Percentiles rank a stretch among this genome's conserved stretches.
These are phyloP conservation scores for Drosophila micromelanica DNA, from an alignment of 1,140 invertebrate genomes.

Conservation along the genomic window DNA sequence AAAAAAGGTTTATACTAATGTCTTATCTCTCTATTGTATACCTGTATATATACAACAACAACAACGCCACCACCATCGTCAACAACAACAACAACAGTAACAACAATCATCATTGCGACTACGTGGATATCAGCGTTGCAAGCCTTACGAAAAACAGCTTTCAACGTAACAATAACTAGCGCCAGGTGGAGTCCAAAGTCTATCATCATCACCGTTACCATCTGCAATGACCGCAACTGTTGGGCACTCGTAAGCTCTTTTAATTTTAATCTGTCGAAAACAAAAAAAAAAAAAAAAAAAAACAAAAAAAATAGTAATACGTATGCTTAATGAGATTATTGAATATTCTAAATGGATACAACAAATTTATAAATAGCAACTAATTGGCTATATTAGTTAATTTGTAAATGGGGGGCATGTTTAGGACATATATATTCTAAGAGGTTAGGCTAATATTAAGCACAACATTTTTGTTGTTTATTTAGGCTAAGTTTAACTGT, in stretches of 20 bases:
- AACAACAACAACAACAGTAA: slow-evolving; percentile 27
- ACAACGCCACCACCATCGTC: slow-evolving; percentile 28
- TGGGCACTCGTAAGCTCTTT: slow-evolving; percentile 71
- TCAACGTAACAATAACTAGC: not conserved
- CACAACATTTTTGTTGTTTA: slow-evolving; percentile 44
- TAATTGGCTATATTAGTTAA: slow-evolving; percentile 53
- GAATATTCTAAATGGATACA: slow-evolving; percentile 28
- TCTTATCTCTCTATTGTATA: slow-evolving; percentile 82
- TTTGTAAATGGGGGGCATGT: slow-evolving; percentile 19
- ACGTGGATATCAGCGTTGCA: slow-evolving; percentile 15
- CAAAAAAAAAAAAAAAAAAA: slow-evolving; percentile 20
- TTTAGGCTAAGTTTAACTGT: slow-evolving; percentile 65
- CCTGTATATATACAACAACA: slow-evolving; percentile 72
- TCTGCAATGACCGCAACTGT: slow-evolving; percentile 20
- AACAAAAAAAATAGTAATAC: slow-evolving; percentile 26
- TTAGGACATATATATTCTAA: slow-evolving; percentile 28
- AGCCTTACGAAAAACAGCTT: not conserved
- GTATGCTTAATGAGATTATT: slow-evolving; percentile 20
- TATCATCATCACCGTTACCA: slow-evolving; percentile 14
- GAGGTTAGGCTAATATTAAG: slow-evolving; percentile 41
- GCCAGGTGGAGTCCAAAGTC: slow-evolving; percentile 9
- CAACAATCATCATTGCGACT: slow-evolving; percentile 28
- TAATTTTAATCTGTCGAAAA: slow-evolving; percentile 64
- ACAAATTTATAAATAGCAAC: slow-evolving; percentile 22
- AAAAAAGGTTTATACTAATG: slow-evolving; percentile 72